Conservation (phyloP, 2,888 invertebrate genomes). For the Lasioglossum leucozonium region DNA sequence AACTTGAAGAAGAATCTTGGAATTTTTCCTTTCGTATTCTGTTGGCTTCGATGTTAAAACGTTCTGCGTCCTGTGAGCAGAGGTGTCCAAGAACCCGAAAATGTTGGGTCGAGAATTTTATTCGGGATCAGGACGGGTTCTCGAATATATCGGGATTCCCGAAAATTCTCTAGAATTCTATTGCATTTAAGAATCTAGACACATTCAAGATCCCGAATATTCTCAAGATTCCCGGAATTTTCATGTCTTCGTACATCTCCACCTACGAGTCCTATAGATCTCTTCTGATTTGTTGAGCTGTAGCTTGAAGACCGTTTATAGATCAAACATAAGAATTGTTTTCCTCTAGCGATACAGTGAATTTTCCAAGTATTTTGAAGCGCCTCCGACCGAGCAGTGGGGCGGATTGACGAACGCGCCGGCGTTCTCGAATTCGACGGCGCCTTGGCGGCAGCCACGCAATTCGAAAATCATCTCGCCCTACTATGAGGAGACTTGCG, state of each 20-base stretch:
- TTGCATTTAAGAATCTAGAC: too few relatives aligned
- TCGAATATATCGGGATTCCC: too few relatives aligned
- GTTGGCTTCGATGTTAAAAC: neutral
- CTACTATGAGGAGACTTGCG: slow-evolving; percentile 79
- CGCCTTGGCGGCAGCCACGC: slow-evolving; percentile 80
- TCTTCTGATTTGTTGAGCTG: neutral
- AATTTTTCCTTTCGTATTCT: neutral
- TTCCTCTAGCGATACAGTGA: slow-evolving; percentile 78
- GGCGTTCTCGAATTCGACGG: slow-evolving; percentile 67
- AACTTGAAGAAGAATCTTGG: neutral
- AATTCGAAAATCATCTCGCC: slow-evolving; percentile 76
- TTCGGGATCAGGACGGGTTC: too few relatives aligned
- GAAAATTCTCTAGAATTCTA: too few relatives aligned
- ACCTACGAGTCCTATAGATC: neutral
- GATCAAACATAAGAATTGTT: neutral
- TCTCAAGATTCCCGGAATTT: neutral
- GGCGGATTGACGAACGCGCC: slow-evolving; percentile 68
- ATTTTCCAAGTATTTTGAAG: slow-evolving; percentile 80
- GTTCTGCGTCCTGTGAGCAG: neutral
- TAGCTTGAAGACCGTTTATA: neutral
- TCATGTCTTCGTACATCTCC: neutral
- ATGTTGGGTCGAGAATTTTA: too few relatives aligned
- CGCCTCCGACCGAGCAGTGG: slow-evolving; percentile 82
- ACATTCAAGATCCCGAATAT: too few relatives aligned
- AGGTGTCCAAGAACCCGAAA: neutral